Evolutionary conservation across 1,140 invertebrate genomes (phyloP).

Genomic region (Meloidogyne floridensis): DNA sequence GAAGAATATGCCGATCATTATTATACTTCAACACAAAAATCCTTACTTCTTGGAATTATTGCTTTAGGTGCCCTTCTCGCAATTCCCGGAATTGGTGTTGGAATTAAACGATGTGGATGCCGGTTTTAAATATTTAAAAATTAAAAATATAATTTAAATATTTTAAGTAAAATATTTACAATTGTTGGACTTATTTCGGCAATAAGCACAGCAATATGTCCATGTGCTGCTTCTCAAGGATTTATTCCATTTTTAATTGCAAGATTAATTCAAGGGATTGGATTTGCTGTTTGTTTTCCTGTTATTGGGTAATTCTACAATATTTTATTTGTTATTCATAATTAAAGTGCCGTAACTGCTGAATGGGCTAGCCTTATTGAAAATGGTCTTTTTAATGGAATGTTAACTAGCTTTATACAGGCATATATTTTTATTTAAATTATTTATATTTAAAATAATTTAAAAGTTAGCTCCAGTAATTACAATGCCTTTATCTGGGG

Average conservation of each 20-base stretch:
- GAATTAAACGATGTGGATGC: conserved; percentile 39
- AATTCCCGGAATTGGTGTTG: conserved; percentile 33
- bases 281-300: conserved; percentile 48
- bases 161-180: conserved; percentile 49
- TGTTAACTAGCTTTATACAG: conserved; percentile 47
- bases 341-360: conserved; percentile 31
- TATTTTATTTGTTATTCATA: background rate
- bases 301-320: conserved; percentile 37
- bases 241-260: conserved; percentile 47
- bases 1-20: conserved; percentile 44
- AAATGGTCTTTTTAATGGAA: conserved; percentile 50
- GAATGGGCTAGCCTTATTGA: conserved; percentile 47
- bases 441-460: background rate
- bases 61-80: conserved; percentile 49
- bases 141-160: background rate
- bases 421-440: conserved; percentile 17
- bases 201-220: conserved; percentile 43
- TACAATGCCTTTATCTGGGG: conserved; percentile 39
- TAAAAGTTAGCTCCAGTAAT: conserved; percentile 39
- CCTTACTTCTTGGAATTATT: conserved; percentile 46
- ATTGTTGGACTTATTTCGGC: conserved; percentile 51
- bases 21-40: conserved; percentile 46
- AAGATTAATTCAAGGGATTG: conserved; percentile 42
- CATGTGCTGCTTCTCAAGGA: conserved; percentile 35
- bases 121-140: conserved; percentile 11